Percentiles rank a stretch among this genome's conserved stretches.
Conservation (phyloP, 2,113 vertebrate species). For the Redunca redunca region DNA sequence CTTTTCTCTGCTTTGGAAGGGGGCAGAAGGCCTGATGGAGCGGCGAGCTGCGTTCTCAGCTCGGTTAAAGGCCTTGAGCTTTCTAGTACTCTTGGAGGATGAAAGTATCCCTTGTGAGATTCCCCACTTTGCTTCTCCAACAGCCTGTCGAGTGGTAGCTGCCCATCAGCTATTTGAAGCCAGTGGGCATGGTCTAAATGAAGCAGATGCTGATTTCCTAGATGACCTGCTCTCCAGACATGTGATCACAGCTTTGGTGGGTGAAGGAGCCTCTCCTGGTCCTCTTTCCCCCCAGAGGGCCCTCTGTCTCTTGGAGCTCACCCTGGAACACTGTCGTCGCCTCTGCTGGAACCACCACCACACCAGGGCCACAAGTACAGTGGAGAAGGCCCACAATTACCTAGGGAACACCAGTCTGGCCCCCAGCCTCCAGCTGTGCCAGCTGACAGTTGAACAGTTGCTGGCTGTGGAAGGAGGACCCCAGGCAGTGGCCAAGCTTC, state of each 20-base stretch:
- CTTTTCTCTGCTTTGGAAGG: constrained; percentile 88
- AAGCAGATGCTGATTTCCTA: constrained; percentile 80
- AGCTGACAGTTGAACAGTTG: constrained; percentile 77
- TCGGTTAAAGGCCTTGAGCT: constrained; percentile 85
- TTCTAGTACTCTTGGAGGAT: constrained; percentile 84
- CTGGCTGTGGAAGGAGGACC: neutral
- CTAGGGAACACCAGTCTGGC: neutral
- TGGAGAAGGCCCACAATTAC: constrained; percentile 54
- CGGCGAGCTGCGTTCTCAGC: constrained; percentile 58
- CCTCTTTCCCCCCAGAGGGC: constrained; percentile 22
- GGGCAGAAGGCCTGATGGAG: neutral
- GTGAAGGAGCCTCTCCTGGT: neutral
- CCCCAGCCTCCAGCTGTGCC: constrained; percentile 47
- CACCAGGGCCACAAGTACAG: constrained; percentile 55
- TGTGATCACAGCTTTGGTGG: constrained; percentile 56
- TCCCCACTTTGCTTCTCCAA: constrained; percentile 74
- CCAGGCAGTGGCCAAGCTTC: neutral
- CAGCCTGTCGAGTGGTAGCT: constrained; percentile 76
- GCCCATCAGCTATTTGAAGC: constrained; percentile 81
- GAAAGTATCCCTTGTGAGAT: constrained; percentile 50
- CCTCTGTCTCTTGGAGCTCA: constrained; percentile 81
- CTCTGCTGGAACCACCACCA: constrained; percentile 81
- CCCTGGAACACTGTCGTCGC: constrained; percentile 75
- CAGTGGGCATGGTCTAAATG: constrained; percentile 40
- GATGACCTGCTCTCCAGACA: constrained; percentile 67